Evolutionary conservation across 2,888 invertebrate species (phyloP), one percentile per base, ranked within the genome.

Genomic region (Pammene fasciana): DNA sequence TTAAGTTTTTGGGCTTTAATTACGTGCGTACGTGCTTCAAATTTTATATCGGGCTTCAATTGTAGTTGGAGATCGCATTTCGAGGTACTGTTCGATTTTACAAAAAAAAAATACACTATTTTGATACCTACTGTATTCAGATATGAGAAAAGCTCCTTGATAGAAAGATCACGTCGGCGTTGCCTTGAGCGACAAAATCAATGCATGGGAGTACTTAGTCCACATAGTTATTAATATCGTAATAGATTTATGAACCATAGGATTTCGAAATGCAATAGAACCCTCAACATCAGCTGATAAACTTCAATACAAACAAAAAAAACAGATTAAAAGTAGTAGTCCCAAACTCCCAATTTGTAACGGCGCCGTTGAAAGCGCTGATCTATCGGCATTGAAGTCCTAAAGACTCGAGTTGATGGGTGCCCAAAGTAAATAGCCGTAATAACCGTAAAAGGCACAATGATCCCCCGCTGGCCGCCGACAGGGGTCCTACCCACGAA

Each of bases 371-470:
- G 70, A 70, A 70, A 70, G 65, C 65, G 54, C 48, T 65, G 70
- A 65, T 71, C 59, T 65, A 68, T 61, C 55, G 61, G 64, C 73
- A 86, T 87, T 85, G 88, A 84, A 82, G 82, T 78, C 76, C 81
- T 83, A 83, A 84, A 86, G 82, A 79, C 75, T 77, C 81, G 75
- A 77, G 80, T 82, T 78, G 84, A 87, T 86, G 86, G 82, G 82
- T 82, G 81, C 86, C 86, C 85, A 90, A 90, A 87, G 91, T 89
- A 92, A 91, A 91, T 90, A 92, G 83, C 86, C 79, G 80, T 91
- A 90, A 90, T 90, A 88, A 81, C 86, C 88, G 83, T 88, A 82
- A 82, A 84, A 76, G 77, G 80, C 81, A 92, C 91, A 92, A 92
- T 86, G 86, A 76, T 77, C 84, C 83, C 92, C 92, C 84, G 87